A percentile compares a stretch with the other conserved stretches of the same genome.
Evolutionary conservation across 30 jellyfish, hydroid and myxozoan genomes (phyloP).

Genomic region (Aurelia sp.): DNA sequence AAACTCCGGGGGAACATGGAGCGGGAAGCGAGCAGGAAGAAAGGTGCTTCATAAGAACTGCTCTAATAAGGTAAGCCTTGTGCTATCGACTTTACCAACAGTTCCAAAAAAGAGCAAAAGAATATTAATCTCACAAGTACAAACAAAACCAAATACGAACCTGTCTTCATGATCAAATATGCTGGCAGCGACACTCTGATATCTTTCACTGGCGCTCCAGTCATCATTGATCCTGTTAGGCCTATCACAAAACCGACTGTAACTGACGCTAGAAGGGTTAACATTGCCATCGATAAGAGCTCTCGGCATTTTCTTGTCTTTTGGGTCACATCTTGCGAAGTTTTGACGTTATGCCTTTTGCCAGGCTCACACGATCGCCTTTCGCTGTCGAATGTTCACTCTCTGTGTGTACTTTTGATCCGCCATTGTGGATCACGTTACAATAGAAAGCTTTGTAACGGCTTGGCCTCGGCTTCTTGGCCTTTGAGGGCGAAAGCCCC

Average conservation of each 20-base stretch:
- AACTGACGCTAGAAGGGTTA: too few species aligned
- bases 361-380: not conserved
- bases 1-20: too few species aligned
- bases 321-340: not conserved
- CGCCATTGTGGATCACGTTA: slow-evolving; percentile 18
- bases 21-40: too few species aligned
- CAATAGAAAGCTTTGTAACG: not conserved
- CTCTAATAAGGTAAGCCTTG: too few species aligned
- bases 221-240: slow-evolving; percentile 18
- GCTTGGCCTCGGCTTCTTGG: too few species aligned
- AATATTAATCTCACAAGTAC: too few species aligned
- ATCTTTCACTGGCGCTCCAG: slow-evolving; percentile 44
- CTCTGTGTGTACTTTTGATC: not conserved
- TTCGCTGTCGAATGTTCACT: slow-evolving; percentile 8
- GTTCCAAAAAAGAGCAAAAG: too few species aligned
- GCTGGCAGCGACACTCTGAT: slow-evolving; percentile 48
- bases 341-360: not conserved
- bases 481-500: too few species aligned
- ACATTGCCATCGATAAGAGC: not conserved
- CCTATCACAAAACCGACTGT: not conserved
- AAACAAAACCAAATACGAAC: slow-evolving; percentile 2
- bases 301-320: not conserved
- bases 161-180: slow-evolving; percentile 49
- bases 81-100: too few species aligned
- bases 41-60: too few species aligned